phyloP scores from a whole-genome alignment of 2,888 invertebrate species.

The Cosmopolites sordidus region DNA sequence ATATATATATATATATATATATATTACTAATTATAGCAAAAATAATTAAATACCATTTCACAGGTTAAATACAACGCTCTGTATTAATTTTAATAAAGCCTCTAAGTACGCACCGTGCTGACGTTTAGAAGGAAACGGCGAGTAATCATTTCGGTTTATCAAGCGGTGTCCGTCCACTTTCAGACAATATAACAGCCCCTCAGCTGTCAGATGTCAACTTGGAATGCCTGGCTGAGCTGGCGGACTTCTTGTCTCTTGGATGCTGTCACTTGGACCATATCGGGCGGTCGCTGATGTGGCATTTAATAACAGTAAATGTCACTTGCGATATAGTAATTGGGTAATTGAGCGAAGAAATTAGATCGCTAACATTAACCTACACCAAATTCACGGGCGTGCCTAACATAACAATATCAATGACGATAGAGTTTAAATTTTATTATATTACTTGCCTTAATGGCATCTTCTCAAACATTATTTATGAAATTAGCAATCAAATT shows the following conservation, averaged over 20 bases:
- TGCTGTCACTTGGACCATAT: constrained; percentile 42
- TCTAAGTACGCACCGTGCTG: constrained; percentile 11
- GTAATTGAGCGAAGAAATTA: neutral
- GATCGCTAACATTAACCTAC: neutral
- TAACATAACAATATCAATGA: too few relatives aligned
- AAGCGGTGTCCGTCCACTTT: constrained; percentile 32
- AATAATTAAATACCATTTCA: too few relatives aligned
- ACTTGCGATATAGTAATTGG: constrained; percentile 5
- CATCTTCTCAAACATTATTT: too few relatives aligned
- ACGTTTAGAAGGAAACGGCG: constrained; percentile 29
- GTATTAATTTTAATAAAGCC: constrained; percentile 15
- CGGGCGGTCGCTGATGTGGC: constrained; percentile 23
- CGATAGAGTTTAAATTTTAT: too few relatives aligned
- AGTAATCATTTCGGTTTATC: constrained; percentile 36
- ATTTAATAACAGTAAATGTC: constrained; percentile 19
- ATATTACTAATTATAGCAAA: too few relatives aligned
- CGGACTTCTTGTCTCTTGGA: constrained; percentile 26
- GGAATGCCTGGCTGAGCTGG: constrained; percentile 35
- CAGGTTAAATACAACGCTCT: neutral
- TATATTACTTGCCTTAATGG: too few relatives aligned
- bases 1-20: too few relatives aligned
- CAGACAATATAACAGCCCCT: constrained; percentile 43
- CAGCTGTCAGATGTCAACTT: constrained; percentile 45
- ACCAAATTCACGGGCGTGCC: neutral
- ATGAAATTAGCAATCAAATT: too few relatives aligned